Conservation (phyloP, 2,888 invertebrate species). For the Andrena flavipes region DNA sequence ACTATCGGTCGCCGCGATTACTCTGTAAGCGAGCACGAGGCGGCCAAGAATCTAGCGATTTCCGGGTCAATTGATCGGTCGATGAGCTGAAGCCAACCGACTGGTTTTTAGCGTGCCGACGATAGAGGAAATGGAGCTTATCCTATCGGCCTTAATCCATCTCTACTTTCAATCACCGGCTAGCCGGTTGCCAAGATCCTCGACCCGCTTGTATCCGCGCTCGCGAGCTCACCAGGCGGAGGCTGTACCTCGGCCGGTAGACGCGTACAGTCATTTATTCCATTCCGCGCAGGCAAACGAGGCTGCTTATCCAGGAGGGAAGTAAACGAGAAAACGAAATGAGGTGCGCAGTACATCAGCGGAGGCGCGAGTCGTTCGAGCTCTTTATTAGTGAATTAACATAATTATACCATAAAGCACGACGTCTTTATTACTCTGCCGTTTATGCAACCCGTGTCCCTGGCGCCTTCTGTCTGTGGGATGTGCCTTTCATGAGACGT, state of each 20-base stretch:
- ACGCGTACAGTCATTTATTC: conserved; percentile 43
- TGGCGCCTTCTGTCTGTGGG: conserved; percentile 48
- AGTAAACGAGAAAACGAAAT: conserved; percentile 58
- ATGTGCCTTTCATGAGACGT: neutral
- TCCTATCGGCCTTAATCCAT: conserved; percentile 50
- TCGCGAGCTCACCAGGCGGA: conserved; percentile 9
- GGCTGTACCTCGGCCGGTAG: conserved; percentile 3
- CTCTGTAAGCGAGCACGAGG: conserved; percentile 41
- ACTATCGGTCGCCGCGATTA: conserved; percentile 50
- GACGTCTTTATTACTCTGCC: conserved; percentile 77
- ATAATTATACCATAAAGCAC: conserved; percentile 80
- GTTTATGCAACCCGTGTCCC: conserved; percentile 76
- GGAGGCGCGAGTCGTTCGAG: conserved; percentile 67
- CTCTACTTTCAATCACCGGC: conserved; percentile 46
- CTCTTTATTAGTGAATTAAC: conserved; percentile 81
- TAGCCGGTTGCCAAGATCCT: conserved; percentile 50
- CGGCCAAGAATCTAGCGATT: conserved; percentile 61
- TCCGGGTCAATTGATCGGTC: conserved; percentile 61
- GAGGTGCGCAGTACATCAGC: conserved; percentile 36
- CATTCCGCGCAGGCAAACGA: conserved; percentile 15
- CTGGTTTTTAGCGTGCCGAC: conserved; percentile 48
- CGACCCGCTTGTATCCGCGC: conserved; percentile 51
- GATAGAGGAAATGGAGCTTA: conserved; percentile 47
- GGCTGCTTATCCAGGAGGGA: conserved; percentile 37
- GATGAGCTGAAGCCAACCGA: conserved; percentile 39